Evolutionary conservation across 2,888 invertebrate species (phyloP).

Genomic region (Dryomyza anilis): DNA sequence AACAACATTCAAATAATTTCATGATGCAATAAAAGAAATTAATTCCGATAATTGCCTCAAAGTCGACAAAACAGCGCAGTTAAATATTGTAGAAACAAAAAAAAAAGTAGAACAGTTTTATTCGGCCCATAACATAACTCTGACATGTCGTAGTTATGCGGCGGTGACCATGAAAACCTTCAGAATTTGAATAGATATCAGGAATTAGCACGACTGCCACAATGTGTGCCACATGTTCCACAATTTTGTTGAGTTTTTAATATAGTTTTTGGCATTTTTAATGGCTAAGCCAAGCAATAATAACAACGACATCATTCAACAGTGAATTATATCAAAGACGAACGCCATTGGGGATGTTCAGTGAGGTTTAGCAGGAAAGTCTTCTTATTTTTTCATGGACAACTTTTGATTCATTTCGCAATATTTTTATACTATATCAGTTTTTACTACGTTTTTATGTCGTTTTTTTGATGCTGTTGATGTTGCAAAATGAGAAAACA

Average conservation of each 20-base stretch:
- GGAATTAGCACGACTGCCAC: constrained; percentile 3
- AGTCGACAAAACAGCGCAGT: constrained; percentile 27
- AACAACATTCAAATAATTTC: no score
- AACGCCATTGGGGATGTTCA: neutral
- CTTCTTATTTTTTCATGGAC: neutral
- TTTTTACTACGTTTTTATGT: constrained; percentile 16
- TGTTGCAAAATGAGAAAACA: constrained; percentile 5
- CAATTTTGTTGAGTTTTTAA: constrained; percentile 23
- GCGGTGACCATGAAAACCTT: constrained; percentile 52
- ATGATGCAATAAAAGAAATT: constrained; percentile 56
- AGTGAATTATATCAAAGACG: constrained; percentile 13
- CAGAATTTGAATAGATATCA: constrained; percentile 51
- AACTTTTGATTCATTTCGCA: constrained; percentile 22
- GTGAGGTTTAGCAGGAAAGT: neutral
- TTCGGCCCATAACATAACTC: constrained; percentile 23
- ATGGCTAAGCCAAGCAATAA: constrained; percentile 5
- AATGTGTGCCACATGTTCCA: constrained; percentile 38
- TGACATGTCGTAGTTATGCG: neutral
- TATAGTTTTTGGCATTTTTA: constrained; percentile 24
- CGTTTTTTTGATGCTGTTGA: neutral
- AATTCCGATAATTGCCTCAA: constrained; percentile 53
- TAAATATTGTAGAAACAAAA: constrained; percentile 32
- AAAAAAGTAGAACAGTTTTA: constrained; percentile 41
- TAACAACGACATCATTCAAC: constrained; percentile 7
- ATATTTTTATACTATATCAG: neutral